phyloP scores from a whole-genome alignment of 2,113 vertebrate genomes.

The Crotalus helleri region DNA sequence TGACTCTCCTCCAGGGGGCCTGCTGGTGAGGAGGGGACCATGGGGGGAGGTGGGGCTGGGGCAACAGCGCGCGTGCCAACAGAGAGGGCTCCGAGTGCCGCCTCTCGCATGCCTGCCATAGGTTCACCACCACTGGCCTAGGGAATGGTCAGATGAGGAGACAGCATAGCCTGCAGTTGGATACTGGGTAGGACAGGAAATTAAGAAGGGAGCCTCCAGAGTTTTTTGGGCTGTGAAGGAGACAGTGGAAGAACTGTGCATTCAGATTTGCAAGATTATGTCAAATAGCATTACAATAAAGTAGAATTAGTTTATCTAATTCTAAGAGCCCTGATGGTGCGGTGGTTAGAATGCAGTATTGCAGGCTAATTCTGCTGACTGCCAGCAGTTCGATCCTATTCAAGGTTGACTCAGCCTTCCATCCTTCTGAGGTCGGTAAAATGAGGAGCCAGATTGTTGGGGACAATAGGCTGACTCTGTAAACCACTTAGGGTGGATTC shows the following conservation, averaged over 20 bases:
- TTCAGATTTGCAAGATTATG: background rate
- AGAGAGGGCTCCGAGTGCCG: too few species aligned
- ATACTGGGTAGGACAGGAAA: background rate
- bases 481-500: background rate
- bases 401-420: background rate
- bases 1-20: too few species aligned
- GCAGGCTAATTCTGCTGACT: background rate
- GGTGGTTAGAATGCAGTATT: background rate
- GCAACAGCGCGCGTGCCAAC: too few species aligned
- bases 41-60: too few species aligned
- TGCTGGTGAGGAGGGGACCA: too few species aligned
- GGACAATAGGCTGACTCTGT: background rate
- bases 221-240: background rate
- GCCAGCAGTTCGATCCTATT: background rate
- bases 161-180: background rate
- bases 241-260: background rate
- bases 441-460: background rate
- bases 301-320: background rate
- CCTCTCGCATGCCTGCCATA: too few species aligned
- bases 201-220: background rate
- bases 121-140: too few species aligned
- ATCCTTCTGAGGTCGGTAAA: background rate
- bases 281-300: background rate
- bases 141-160: background rate
- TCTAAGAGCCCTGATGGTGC: background rate